These are phyloP conservation scores for Zoanthus gigantus DNA, from an alignment of 92 coral and sea anemone species.

Conservation along the genomic window DNA sequence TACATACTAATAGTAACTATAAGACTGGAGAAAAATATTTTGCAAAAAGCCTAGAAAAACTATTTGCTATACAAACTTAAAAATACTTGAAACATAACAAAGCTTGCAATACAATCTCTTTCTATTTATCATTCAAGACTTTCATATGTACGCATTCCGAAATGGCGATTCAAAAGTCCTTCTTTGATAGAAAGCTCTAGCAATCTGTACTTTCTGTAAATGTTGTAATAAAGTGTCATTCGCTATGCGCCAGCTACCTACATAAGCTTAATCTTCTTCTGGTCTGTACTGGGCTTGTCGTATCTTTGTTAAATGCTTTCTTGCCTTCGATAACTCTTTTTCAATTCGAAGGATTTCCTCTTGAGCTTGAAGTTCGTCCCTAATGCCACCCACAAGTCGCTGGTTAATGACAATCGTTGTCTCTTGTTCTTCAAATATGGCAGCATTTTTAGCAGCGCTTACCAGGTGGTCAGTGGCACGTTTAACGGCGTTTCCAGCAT, in stretches of 20 bases:
- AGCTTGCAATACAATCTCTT: not conserved
- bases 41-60: not conserved
- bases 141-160: not conserved
- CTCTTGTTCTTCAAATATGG: slow-evolving; percentile 97
- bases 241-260: not conserved
- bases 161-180: not conserved
- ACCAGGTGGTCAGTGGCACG: slow-evolving; percentile 97
- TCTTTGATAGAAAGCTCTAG: not conserved
- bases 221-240: not conserved
- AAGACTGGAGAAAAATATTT: too few relatives aligned
- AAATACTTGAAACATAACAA: not conserved
- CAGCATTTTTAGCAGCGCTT: slow-evolving; percentile 95
- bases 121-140: not conserved
- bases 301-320: slow-evolving; percentile 84
- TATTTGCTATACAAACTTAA: not conserved
- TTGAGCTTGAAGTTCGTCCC: slow-evolving; percentile 96
- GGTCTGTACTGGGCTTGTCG: slow-evolving; percentile 93
- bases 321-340: slow-evolving; percentile 86
- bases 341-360: slow-evolving; percentile 95
- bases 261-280: slow-evolving; percentile 70
- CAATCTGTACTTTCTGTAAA: not conserved
- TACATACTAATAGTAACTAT: too few relatives aligned
- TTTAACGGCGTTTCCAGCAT: slow-evolving; percentile 97
- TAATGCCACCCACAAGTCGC: slow-evolving; percentile 98
- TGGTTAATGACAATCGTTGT: slow-evolving; percentile 96